A percentile compares a stretch with the other conserved stretches of the same genome.
Evolutionary conservation across 2,113 vertebrate genomes (phyloP).

Genomic region (Brevimyrus niger): DNA sequence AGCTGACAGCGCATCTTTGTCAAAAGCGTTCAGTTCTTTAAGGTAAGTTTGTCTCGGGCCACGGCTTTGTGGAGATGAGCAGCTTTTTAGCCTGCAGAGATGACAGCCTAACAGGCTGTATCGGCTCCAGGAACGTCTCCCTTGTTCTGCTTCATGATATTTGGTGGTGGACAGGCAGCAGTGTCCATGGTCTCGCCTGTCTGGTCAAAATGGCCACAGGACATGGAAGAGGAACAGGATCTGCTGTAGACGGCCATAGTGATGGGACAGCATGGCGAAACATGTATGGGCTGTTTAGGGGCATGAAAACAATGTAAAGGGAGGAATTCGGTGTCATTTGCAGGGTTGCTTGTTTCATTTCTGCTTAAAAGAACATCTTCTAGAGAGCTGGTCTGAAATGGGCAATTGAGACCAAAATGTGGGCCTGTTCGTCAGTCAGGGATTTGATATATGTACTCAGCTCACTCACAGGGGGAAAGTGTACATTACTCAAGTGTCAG

Average conservation of each 20-base stretch:
- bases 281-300: neutral
- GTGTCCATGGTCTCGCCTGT: neutral
- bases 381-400: neutral
- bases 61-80: neutral
- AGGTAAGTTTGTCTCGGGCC: neutral
- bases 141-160: neutral
- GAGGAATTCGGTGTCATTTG: neutral
- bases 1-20: neutral
- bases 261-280: neutral
- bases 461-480: neutral
- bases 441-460: neutral
- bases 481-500: neutral
- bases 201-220: neutral
- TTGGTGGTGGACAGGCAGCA: neutral
- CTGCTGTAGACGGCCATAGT: neutral
- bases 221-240: neutral
- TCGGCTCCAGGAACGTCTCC: neutral
- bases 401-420: constrained; percentile 8
- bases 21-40: too few relatives aligned
- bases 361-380: neutral
- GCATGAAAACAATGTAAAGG: neutral
- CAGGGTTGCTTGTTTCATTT: neutral
- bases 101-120: neutral
- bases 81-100: neutral
- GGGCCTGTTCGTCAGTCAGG: neutral